Conservation (phyloP, 1,140 invertebrate species). For the Drosophila mojavensis region DNA sequence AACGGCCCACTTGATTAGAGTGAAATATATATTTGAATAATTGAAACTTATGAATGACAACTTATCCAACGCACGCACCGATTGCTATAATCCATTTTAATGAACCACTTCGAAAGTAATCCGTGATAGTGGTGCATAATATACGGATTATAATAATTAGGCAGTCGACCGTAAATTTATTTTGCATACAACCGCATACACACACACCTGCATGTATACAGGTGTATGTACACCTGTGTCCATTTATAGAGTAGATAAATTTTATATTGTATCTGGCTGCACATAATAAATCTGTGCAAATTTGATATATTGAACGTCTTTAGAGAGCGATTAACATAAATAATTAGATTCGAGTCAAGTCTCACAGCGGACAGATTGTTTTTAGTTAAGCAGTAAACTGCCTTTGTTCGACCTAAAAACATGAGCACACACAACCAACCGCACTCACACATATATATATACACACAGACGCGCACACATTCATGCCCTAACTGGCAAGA, state of each 20-base stretch:
- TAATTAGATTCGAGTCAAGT: slow-evolving; percentile 72
- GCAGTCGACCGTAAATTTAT: slow-evolving; percentile 29
- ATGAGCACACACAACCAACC: slow-evolving; percentile 13
- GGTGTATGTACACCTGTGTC: not conserved
- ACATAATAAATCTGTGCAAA: slow-evolving; percentile 53
- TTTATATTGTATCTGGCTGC: slow-evolving; percentile 20
- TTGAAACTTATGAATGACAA: not conserved
- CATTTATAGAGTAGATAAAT: slow-evolving; percentile 3
- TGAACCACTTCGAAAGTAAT: not conserved
- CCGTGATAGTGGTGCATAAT: not conserved
- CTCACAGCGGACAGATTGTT: slow-evolving; percentile 38
- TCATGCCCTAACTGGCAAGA: slow-evolving; percentile 15
- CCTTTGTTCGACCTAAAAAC: slow-evolving; percentile 64
- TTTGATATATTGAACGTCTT: slow-evolving; percentile 67
- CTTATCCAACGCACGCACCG: slow-evolving; percentile 11
- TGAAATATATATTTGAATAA: slow-evolving; percentile 1
- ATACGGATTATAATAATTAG: slow-evolving; percentile 42
- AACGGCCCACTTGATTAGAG: not conserved
- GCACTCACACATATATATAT: not conserved
- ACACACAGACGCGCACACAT: slow-evolving; percentile 9
- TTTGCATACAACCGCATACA: not conserved
- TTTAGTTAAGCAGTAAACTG: slow-evolving; percentile 55
- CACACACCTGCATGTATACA: not conserved
- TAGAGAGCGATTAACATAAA: slow-evolving; percentile 80
- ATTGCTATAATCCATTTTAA: slow-evolving; percentile 7